Conservation (phyloP, 2,113 vertebrate genomes). For the Ondatra zibethicus region DNA sequence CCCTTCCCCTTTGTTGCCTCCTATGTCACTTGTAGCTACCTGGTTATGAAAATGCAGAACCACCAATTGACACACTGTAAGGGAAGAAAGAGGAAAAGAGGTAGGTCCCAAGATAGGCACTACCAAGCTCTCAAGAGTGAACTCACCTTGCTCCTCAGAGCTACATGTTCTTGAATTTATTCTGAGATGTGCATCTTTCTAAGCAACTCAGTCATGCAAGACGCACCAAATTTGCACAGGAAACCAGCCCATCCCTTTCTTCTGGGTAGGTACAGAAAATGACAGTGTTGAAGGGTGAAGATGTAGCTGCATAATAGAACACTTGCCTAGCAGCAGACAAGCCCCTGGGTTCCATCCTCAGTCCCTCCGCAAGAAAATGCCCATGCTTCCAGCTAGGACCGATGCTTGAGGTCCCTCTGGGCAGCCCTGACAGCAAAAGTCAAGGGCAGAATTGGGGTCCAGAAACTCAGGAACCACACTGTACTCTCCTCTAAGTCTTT, state of each 20-base stretch:
- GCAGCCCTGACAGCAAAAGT: constrained; percentile 17
- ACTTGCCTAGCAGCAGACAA: background rate
- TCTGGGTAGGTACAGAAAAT: background rate
- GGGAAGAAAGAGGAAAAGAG: background rate
- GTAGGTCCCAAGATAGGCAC: background rate
- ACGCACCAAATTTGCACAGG: constrained; percentile 7
- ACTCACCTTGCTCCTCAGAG: background rate
- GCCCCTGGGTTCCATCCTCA: background rate
- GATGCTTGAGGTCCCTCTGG: background rate
- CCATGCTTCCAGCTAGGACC: background rate
- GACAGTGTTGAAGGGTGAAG: background rate
- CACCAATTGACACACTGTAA: constrained; percentile 34
- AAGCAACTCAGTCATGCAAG: background rate
- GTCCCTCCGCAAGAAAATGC: background rate
- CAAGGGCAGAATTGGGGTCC: background rate
- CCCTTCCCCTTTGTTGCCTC: background rate
- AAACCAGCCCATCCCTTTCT: constrained; percentile 12
- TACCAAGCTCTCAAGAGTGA: background rate
- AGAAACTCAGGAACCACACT: background rate
- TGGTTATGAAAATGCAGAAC: constrained; percentile 17
- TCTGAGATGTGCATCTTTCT: constrained; percentile 45
- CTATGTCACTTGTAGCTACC: constrained; percentile 24
- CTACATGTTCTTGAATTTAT: background rate
- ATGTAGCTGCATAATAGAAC: background rate
- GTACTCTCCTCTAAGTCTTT: constrained; percentile 32